Percentiles rank a stretch among this genome's conserved stretches.
Evolutionary conservation across 2,888 invertebrate species (phyloP).

Genomic region (Ectemnius cavifrons): DNA sequence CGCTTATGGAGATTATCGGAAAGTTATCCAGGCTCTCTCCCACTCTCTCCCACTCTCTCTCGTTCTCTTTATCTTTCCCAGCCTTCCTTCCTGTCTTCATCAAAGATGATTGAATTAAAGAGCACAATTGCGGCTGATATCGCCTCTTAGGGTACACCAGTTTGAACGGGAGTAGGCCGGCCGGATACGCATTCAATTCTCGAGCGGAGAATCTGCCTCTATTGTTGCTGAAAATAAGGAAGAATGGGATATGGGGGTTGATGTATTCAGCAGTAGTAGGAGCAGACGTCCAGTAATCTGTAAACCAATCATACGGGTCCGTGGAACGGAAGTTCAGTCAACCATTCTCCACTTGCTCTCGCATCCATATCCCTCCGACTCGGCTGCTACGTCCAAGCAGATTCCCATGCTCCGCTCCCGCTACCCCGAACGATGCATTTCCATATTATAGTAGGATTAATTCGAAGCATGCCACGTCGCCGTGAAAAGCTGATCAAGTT

Average conservation of each 20-base stretch:
- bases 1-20: slow-evolving; percentile 47
- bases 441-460: slow-evolving; percentile 74
- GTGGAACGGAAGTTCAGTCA: slow-evolving; percentile 42
- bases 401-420: slow-evolving; percentile 49
- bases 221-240: slow-evolving; percentile 18
- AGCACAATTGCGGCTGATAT: not conserved
- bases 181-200: not conserved
- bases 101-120: slow-evolving; percentile 25
- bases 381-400: slow-evolving; percentile 38
- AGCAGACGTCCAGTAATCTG: slow-evolving; percentile 65
- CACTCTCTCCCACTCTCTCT: no score
- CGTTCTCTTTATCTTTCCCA: no score
- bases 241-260: slow-evolving; percentile 25
- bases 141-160: not conserved
- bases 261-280: slow-evolving; percentile 18
- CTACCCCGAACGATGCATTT: slow-evolving; percentile 64
- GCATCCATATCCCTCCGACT: slow-evolving; percentile 57
- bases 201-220: no score
- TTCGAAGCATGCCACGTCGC: slow-evolving; percentile 53
- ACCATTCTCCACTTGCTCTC: slow-evolving; percentile 43
- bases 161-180: not conserved
- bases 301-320: slow-evolving; percentile 74
- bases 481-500: slow-evolving; percentile 66
- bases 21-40: slow-evolving; percentile 28
- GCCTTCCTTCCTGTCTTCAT: no score